These are phyloP conservation scores for Archaeoteleia sp. DNA, from an alignment of 2,888 invertebrate species.

Conservation along the genomic window DNA sequence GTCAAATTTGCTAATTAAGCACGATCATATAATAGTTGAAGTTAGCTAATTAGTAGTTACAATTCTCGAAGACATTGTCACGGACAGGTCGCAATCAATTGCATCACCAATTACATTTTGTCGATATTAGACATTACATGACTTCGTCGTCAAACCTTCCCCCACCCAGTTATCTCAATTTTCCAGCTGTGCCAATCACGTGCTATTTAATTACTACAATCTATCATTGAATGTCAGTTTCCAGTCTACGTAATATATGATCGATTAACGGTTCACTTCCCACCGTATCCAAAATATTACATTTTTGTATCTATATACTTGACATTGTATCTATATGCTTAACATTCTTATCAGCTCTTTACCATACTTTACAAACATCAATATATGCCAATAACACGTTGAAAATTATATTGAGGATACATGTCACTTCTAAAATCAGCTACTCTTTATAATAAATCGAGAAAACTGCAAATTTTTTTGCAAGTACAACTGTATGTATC, in stretches of 20 bases:
- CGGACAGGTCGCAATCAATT: constrained; percentile 68
- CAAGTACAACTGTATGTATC: no score
- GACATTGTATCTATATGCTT: constrained; percentile 29
- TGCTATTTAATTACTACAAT: constrained; percentile 74
- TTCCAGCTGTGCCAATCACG: constrained; percentile 67
- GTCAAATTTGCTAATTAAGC: background rate
- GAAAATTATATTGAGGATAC: no score
- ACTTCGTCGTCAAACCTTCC: constrained; percentile 54
- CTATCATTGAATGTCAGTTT: constrained; percentile 71
- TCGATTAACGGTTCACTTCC: constrained; percentile 65
- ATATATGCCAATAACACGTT: no score
- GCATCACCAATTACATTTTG: constrained; percentile 70
- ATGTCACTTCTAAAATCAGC: no score
- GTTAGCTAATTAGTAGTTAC: constrained; percentile 56
- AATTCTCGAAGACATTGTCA: constrained; percentile 63
- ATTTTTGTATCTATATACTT: constrained; percentile 46
- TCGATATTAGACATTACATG: constrained; percentile 63
- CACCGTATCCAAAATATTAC: constrained; percentile 32
- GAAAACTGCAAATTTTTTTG: no score
- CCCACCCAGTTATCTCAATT: constrained; percentile 58
- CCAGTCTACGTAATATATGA: constrained; percentile 71
- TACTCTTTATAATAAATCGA: no score
- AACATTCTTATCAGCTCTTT: no score
- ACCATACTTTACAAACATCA: no score
- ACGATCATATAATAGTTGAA: constrained; percentile 13